Evolutionary conservation across 2,888 invertebrate genomes (phyloP).

Genomic region (Cantharis lateralis): DNA sequence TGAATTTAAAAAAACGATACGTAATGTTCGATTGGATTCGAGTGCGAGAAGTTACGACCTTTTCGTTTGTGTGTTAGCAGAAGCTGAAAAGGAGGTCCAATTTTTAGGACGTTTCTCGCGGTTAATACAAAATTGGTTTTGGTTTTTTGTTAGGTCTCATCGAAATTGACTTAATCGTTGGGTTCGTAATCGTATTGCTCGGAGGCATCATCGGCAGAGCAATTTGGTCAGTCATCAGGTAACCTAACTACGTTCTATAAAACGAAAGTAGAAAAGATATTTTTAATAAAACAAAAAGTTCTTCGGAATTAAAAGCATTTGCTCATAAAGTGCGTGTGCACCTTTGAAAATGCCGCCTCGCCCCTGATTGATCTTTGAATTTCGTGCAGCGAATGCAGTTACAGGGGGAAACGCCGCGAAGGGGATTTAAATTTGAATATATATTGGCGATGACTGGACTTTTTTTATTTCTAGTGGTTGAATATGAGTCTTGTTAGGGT

Average conservation of each 20-base stretch:
- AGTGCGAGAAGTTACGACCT: background rate
- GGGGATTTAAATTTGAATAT: conserved; percentile 53
- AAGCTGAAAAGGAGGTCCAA: conserved; percentile 21
- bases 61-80: conserved; percentile 17
- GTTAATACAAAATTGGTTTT: conserved; percentile 50
- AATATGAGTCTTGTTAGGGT: conserved; percentile 31
- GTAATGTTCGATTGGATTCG: background rate
- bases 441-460: conserved; percentile 51
- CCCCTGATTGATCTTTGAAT: conserved; percentile 50
- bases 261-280: background rate
- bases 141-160: conserved; percentile 48
- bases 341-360: conserved; percentile 13
- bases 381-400: conserved; percentile 48
- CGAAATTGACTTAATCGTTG: conserved; percentile 53
- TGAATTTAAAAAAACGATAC: background rate
- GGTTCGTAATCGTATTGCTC: conserved; percentile 49
- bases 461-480: conserved; percentile 35
- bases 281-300: background rate
- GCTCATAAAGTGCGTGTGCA: conserved; percentile 28
- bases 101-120: conserved; percentile 33
- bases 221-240: conserved; percentile 38
- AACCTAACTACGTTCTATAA: background rate
- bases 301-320: conserved; percentile 9
- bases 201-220: conserved; percentile 43
- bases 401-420: conserved; percentile 33